Base-by-base conservation (phyloP, 2,797 vertebrate genomes). In the Psittacula echo region DNA sequence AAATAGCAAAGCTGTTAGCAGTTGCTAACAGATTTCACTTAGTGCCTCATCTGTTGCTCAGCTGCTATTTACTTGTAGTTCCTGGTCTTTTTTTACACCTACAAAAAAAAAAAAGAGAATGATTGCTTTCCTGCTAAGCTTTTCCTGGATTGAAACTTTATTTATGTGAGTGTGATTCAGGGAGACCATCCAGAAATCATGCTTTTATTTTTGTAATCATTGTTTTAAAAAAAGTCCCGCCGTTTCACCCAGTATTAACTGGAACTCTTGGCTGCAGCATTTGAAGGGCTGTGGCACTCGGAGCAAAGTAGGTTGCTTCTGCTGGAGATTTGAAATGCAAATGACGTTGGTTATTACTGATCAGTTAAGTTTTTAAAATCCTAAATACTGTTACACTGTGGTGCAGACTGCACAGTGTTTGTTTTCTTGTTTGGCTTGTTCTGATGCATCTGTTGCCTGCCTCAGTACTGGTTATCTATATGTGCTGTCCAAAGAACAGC, bases 21-120 rank as follows among this genome's bases (percentile, higher is more conserved):
- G 97, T 96, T 97, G 96, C 97, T 97, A 97, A 97, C 97, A 97
- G 97, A 97, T 97, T 98, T 97, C 94, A 66, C 97, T 97, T 96
- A 94, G 90, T 95, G 95, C 97, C 96, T 98, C 97, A 96, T 97
- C 97, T 98, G 97, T 96, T 98, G 95, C 96, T 98, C 97, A 98
- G 96, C 97, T 97, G 96, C 95, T 98, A 96, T 97, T 97, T 98
- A 98, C 96, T 97, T 98, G 85, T 92, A 94, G 89, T 89, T 94
- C 94, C 87, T 95, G 90, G 89, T 87, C 87, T 94, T 97, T 97
- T 95, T 97, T 94, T 97, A 89, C 91, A 96, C 93, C 92, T 94
- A 84, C 22, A 22, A 22, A 47, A 78, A 92, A n/a, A 89, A 82
- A 94, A n/a, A 37, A 94, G 75, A 95, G 44, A 93, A 93, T 68